These are phyloP conservation scores for Scomber colias DNA, from an alignment of 2,113 vertebrate genomes.

Conservation along the genomic window DNA sequence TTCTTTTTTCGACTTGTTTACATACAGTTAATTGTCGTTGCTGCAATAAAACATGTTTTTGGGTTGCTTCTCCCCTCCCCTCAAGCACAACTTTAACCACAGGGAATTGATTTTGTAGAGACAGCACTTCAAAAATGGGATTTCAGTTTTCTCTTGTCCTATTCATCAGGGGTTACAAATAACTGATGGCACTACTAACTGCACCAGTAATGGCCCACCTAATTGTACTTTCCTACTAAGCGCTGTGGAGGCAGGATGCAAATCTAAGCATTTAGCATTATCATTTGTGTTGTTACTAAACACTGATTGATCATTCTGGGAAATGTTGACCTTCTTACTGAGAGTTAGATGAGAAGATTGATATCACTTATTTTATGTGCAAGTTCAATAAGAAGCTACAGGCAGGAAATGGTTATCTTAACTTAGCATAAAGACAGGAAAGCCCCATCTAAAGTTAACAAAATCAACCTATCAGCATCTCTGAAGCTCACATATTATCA, in stretches of 20 bases:
- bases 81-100: constrained; percentile 64
- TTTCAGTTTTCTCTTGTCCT: constrained; percentile 53
- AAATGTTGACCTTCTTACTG: constrained; percentile 7
- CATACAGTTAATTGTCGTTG: constrained; percentile 76
- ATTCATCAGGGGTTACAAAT: constrained; percentile 42
- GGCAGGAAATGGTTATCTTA: not conserved
- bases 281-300: constrained; percentile 8
- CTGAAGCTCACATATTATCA: too few relatives aligned
- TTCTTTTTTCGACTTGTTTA: constrained; percentile 76
- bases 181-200: constrained; percentile 30
- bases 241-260: not conserved
- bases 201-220: constrained; percentile 54
- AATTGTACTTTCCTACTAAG: constrained; percentile 41
- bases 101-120: constrained; percentile 65
- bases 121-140: constrained; percentile 62
- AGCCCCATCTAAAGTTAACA: not conserved
- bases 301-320: not conserved
- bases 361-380: not conserved
- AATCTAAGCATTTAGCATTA: not conserved
- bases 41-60: constrained; percentile 72
- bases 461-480: too few relatives aligned
- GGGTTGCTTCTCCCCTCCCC: constrained; percentile 46
- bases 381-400: not conserved
- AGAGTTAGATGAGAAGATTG: not conserved
- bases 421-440: not conserved